Base-by-base conservation (phyloP, 53 echinoderm and acorn worm species). In the Temnopleurus reevesii region DNA sequence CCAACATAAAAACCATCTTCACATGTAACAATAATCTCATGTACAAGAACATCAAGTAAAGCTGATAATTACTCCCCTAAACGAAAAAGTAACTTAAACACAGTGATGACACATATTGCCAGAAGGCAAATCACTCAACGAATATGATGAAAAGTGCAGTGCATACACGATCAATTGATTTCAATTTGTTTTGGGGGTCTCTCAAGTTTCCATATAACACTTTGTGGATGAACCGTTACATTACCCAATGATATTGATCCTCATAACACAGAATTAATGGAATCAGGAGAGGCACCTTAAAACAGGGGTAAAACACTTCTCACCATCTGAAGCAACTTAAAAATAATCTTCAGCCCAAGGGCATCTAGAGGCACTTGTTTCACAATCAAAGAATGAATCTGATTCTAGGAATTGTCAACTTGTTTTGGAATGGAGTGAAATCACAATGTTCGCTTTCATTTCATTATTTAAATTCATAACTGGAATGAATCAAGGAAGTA, bases 161-260 rank as follows among this genome's bases (percentile, higher is more conserved):
- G 85, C 46, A 58, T 34, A 85, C 60, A 85, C 55, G 44, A 85
- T 85, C 85, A 85, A 85, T 85, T 85, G 85, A 85, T 85, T 85
- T 85, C 85, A 59, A 59, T 60, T 59, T 59, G 26, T 59, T 41
- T 85, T 79, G 79, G 83, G 55, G 83, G 56, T 83, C 83, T 55
- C 83, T 35, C 49, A 12, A 83, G 59, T 41, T 60, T 83, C 35
- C 47, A 53, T 19, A 30, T 56, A 83, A 83, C 18, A 17, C 60
- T 27, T 45, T 24, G 6, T 60, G 24, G 23, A 85, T 44, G 45
- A 35, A 24, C 85, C 59, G 26, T 60, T 60, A 59, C 60, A 59
- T 85, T 85, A 49, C 85, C 60, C 30, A 85, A 60, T 59, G 44
- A 36, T 85, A 85, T 85, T 60, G 85, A 85, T 85, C 60, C 35